These are phyloP conservation scores for Tympanuchus pallidicinctus DNA, from an alignment of 2,113 vertebrate species.

Conservation along the genomic window DNA sequence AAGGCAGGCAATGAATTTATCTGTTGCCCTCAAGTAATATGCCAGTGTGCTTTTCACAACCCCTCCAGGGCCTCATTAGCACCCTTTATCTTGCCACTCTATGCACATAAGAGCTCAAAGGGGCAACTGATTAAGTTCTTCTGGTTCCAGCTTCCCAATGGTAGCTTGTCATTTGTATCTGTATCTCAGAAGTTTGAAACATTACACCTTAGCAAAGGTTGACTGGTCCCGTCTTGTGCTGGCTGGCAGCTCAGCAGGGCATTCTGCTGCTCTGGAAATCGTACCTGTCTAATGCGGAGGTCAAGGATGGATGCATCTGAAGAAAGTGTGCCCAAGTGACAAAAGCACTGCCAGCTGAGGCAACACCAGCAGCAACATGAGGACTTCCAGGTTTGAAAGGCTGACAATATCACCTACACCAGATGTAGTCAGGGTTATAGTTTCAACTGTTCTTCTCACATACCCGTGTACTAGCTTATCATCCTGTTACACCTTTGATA, in stretches of 20 bases:
- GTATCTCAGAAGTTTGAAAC: not conserved
- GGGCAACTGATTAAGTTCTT: not conserved
- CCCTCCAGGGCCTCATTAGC: fast-evolving
- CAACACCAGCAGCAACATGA: not conserved
- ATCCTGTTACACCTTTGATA: not conserved
- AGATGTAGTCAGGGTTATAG: not conserved
- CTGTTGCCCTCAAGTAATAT: not conserved
- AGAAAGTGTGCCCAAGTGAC: not conserved
- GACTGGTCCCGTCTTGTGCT: not conserved
- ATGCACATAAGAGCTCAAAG: not conserved
- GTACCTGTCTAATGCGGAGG: fast-evolving
- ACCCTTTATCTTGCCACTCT: not conserved
- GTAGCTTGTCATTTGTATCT: not conserved
- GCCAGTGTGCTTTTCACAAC: not conserved
- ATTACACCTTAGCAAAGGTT: not conserved
- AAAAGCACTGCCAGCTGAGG: not conserved
- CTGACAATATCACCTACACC: not conserved
- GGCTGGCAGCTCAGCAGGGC: not conserved
- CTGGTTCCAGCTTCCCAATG: not conserved
- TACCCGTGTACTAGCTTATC: not conserved
- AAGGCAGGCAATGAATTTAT: not conserved
- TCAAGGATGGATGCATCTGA: not conserved
- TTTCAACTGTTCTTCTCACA: not conserved
- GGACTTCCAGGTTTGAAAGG: not conserved
- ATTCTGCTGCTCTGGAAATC: not conserved